A percentile compares a stretch with the other conserved stretches of the same genome.
Conservation (phyloP, 2,888 invertebrate genomes). For the Xestia sexstrigata region DNA sequence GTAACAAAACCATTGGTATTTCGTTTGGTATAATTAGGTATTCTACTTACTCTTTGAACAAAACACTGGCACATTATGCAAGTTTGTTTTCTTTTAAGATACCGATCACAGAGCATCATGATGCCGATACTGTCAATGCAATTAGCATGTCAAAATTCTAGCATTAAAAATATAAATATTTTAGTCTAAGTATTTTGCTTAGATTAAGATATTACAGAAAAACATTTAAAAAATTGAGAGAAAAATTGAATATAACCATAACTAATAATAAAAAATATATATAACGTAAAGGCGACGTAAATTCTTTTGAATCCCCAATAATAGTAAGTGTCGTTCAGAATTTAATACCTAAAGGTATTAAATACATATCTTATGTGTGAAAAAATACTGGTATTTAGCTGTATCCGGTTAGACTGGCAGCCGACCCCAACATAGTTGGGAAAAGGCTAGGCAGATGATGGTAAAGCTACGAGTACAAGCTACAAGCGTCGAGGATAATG, state of each 20-base stretch:
- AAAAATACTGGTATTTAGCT: too few relatives aligned
- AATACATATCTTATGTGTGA: not conserved
- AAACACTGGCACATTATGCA: constrained; percentile 5
- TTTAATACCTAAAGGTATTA: not conserved
- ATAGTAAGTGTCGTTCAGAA: constrained; percentile 15
- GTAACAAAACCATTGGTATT: too few relatives aligned
- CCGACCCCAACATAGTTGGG: too few relatives aligned
- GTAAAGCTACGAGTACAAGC: too few relatives aligned
- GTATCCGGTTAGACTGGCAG: too few relatives aligned
- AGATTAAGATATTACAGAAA: not conserved
- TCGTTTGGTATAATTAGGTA: too few relatives aligned
- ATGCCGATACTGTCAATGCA: not conserved
- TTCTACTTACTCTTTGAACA: not conserved
- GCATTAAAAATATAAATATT: not conserved
- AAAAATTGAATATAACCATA: too few relatives aligned
- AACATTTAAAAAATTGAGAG: not conserved
- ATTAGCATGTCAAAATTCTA: constrained; percentile 58
- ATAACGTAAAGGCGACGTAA: constrained; percentile 7
- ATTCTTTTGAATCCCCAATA: constrained; percentile 7
- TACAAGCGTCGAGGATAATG: not conserved
- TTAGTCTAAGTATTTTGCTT: not conserved
- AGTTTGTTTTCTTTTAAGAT: not conserved
- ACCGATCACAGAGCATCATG: not conserved
- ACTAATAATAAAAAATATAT: not conserved
- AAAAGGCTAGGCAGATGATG: too few relatives aligned